These are phyloP conservation scores for Drosophila hydei DNA, from an alignment of 1,140 invertebrate genomes.

Conservation along the genomic window DNA sequence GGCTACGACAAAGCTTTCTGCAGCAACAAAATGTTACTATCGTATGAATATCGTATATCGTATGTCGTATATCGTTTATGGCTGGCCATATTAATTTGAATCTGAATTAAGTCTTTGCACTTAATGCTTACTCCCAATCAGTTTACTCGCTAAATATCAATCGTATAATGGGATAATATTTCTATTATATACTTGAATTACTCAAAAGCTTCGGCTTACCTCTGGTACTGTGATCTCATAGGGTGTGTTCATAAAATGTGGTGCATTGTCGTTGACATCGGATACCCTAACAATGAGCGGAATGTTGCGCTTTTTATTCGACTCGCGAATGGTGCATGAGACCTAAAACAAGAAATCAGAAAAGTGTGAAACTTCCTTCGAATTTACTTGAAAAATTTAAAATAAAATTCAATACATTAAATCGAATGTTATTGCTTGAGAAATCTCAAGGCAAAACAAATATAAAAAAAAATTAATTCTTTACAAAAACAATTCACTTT, in stretches of 20 bases:
- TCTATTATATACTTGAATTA: not conserved
- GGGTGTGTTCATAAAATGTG: slow-evolving; percentile 91
- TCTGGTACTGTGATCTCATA: slow-evolving; percentile 94
- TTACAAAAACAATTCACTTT: no score
- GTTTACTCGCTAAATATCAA: no score
- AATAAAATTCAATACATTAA: no score
- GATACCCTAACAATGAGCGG: slow-evolving; percentile 94
- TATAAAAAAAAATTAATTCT: no score
- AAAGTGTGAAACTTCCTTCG: not conserved
- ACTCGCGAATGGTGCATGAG: slow-evolving; percentile 90
- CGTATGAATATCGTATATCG: no score
- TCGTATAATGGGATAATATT: not conserved
- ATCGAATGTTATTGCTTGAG: no score
- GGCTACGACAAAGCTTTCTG: not conserved
- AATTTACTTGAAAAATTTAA: no score
- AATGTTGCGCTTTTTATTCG: slow-evolving; percentile 91
- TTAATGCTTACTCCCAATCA: no score
- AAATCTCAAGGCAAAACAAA: no score
- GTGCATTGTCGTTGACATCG: slow-evolving; percentile 95
- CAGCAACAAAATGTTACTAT: not conserved
- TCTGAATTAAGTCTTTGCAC: no score
- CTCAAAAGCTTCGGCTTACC: slow-evolving; percentile 85
- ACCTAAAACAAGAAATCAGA: slow-evolving; percentile 85
- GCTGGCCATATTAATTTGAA: no score
- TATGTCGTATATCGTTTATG: no score